Evolutionary conservation across 2,113 vertebrate genomes (phyloP), one percentile per base, ranked within the genome.

Genomic region (Heloderma charlesbogerti): DNA sequence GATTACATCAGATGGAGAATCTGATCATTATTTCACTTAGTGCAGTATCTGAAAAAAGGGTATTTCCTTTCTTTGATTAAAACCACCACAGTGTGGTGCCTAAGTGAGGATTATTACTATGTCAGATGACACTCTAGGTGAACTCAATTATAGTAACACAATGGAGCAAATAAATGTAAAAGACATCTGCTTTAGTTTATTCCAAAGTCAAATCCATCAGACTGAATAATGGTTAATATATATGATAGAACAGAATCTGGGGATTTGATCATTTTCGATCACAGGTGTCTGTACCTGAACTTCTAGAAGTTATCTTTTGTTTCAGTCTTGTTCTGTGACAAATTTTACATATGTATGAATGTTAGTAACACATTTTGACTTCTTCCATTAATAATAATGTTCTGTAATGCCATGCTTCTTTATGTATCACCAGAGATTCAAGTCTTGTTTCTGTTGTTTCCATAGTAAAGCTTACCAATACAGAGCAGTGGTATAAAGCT

Each of bases 201-300:
- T 94, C 88, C 79, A 96, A 98, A 98, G 97, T 98, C 97, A 97
- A 93, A 89, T 89, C 91, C 92, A 95, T 91, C 92, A 92, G 91
- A 95, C 94, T 96, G 95, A 94, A 96, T 94, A 96, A 93, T 93
- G 95, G 94, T 96, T 95, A 97, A 97, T 98, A 98, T 96, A 95
- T 94, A 96, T 95, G 96, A 96, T 96, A 97, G 92, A 92, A 79
- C 92, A 72, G 91, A 96, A 94, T 94, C 95, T 96, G 94, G 94
- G 94, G 89, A 90, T 96, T 93, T 98, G 95, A 97, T 91, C 92
- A 94, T 91, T 95, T 92, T 96, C 91, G 90, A 90, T 96, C 94
- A 92, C 88, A 95, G 92, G 92, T 87, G 95, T 96, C 97, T 94
- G 96, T 95, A 94, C 89, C 87, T 87, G 90, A 72, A 89, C 95